Conservation (phyloP, 2,797 vertebrate species). For the Oceanodroma leucorhoa region DNA sequence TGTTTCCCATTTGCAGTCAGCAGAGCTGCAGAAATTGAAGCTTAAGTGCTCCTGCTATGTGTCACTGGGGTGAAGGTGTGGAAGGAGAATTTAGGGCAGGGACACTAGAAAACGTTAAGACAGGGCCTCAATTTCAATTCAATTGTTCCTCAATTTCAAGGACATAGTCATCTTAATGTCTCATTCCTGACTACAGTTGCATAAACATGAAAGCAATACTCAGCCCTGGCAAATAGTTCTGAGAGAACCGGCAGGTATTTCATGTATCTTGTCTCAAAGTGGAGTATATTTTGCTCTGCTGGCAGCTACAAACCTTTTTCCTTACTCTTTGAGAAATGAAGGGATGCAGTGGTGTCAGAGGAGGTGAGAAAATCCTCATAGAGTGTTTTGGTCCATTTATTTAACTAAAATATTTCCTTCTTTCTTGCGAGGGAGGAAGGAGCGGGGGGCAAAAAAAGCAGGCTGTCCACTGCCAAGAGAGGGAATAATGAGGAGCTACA, state of each 20-base stretch:
- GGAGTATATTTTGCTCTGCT: background rate
- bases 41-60: background rate
- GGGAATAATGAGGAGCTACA: background rate
- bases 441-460: rapidly evolving
- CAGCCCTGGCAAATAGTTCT: background rate
- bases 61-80: background rate
- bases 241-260: background rate
- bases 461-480: background rate
- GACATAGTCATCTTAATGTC: background rate
- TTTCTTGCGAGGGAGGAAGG: background rate
- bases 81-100: background rate
- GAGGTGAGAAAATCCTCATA: background rate
- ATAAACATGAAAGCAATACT: background rate
- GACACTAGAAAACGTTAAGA: background rate
- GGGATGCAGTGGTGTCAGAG: background rate
- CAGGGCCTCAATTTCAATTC: background rate
- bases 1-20: background rate
- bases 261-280: background rate
- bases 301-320: background rate
- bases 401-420: background rate
- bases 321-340: background rate
- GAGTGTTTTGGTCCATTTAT: background rate
- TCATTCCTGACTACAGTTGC: background rate
- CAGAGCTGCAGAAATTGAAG: background rate
- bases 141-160: background rate